phyloP scores from a whole-genome alignment of 2,797 vertebrate genomes.

The Gymnodraco acuticeps region DNA sequence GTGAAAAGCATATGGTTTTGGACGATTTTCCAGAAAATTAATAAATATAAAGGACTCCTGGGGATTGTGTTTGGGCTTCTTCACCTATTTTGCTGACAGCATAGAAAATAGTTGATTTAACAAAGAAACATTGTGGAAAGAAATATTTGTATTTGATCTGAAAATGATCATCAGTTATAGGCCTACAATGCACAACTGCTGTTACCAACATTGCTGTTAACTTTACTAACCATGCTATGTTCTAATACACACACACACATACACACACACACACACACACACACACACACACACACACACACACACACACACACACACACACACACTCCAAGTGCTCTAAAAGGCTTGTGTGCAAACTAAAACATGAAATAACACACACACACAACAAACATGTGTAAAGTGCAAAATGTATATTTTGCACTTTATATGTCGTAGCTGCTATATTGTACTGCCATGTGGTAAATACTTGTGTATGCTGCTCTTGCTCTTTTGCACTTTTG shows the following conservation, averaged over 20 bases:
- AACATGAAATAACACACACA: neutral
- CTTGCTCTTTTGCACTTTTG: too few relatives aligned
- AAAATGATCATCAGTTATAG: neutral
- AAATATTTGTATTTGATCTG: neutral
- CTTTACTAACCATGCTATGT: too few relatives aligned
- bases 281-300: neutral
- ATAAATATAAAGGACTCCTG: neutral
- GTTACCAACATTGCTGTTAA: neutral
- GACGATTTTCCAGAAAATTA: too few relatives aligned
- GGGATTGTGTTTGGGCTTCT: neutral
- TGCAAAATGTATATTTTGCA: too few relatives aligned
- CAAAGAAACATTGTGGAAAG: neutral
- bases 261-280: too few relatives aligned
- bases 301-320: neutral
- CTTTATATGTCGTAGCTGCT: too few relatives aligned
- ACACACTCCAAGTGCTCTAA: neutral
- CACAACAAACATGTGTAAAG: neutral
- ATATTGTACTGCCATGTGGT: too few relatives aligned
- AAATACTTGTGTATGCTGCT: too few relatives aligned
- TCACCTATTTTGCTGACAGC: neutral
- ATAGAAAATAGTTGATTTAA: neutral
- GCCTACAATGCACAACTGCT: neutral
- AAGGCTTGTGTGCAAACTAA: neutral
- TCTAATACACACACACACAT: neutral
- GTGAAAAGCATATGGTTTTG: neutral